phyloP scores from a whole-genome alignment of 2,113 vertebrate species.

The Siphamia tubifer region DNA sequence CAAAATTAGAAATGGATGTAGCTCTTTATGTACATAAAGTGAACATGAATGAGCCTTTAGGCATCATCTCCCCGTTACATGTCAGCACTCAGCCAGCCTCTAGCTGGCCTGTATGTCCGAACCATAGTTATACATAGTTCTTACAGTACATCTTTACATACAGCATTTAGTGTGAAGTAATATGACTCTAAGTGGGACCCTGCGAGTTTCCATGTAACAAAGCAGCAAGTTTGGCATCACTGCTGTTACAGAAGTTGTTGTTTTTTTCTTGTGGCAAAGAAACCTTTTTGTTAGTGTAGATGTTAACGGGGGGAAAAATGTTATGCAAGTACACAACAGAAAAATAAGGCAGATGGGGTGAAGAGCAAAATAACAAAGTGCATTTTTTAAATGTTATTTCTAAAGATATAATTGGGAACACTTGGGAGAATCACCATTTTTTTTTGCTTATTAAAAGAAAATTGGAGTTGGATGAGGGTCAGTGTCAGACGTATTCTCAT shows the following conservation, averaged over 20 bases:
- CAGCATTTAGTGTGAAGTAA: too few relatives aligned
- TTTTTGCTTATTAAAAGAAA: too few relatives aligned
- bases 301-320: neutral
- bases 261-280: conserved; percentile 1
- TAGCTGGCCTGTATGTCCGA: too few relatives aligned
- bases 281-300: conserved; percentile 23
- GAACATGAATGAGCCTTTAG: too few relatives aligned
- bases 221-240: neutral
- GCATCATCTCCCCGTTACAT: too few relatives aligned
- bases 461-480: neutral
- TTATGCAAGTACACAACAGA: conserved; percentile 1
- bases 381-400: neutral
- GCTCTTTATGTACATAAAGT: too few relatives aligned
- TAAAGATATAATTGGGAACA: neutral
- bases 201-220: conserved; percentile 22
- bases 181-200: neutral
- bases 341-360: neutral
- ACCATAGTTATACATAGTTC: too few relatives aligned
- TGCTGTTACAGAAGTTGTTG: conserved; percentile 1
- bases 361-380: neutral
- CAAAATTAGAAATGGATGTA: too few relatives aligned
- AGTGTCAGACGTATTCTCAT: neutral
- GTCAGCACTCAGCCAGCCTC: too few relatives aligned
- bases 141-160: too few relatives aligned
- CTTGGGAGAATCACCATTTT: neutral